These are phyloP conservation scores for Trachythela sp. DNA, from an alignment of 64 coral and sea anemone species.

Conservation along the genomic window DNA sequence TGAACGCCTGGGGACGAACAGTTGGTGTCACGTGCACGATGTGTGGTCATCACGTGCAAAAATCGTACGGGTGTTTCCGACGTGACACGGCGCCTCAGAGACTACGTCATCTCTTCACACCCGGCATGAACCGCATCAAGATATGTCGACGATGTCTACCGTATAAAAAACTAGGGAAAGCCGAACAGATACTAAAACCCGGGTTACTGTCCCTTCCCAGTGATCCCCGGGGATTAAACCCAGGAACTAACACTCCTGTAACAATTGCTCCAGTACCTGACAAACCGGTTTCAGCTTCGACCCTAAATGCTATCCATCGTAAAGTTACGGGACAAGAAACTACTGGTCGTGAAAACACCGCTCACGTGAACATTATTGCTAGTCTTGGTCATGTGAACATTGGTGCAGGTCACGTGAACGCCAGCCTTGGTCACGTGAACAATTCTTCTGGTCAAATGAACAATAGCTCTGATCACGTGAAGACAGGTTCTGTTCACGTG, in stretches of 20 bases:
- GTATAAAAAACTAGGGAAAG: constrained; percentile 2
- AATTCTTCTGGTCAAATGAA: not conserved
- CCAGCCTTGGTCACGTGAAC: not conserved
- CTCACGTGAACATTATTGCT: not conserved
- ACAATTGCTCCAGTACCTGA: not conserved
- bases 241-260: not conserved
- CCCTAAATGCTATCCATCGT: not conserved
- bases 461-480: not conserved
- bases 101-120: not conserved
- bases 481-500: not conserved
- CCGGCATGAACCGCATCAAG: constrained; percentile 24
- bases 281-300: not conserved
- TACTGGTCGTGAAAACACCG: not conserved
- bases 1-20: not conserved
- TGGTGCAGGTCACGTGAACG: not conserved
- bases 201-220: not conserved
- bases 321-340: not conserved
- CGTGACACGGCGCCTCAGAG: not conserved
- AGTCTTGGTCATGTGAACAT: not conserved
- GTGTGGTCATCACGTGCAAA: constrained; percentile 8
- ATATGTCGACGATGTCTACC: constrained; percentile 2
- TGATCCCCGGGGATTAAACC: not conserved
- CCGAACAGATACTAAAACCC: not conserved
- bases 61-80: constrained; percentile 19
- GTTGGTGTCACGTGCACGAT: constrained; percentile 8